A percentile compares a stretch with the other conserved stretches of the same genome.
phyloP scores from a whole-genome alignment of 2,797 vertebrate species.

The Loris lydekkerianus region DNA sequence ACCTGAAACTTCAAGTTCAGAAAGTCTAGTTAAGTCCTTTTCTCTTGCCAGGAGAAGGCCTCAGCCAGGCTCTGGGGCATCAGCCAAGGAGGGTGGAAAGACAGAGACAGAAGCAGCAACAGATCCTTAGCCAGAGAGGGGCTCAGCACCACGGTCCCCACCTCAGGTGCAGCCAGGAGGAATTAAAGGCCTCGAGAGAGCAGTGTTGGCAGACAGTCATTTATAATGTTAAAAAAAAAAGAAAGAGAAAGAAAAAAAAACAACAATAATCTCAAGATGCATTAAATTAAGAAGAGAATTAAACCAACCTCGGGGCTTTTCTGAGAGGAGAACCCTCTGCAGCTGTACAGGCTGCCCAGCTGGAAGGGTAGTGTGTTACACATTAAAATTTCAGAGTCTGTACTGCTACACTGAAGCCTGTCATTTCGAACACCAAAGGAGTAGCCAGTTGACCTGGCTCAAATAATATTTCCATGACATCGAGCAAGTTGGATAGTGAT shows the following conservation, averaged over 20 bases:
- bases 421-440: neutral
- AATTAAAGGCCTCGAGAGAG: slow-evolving; percentile 62
- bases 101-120: slow-evolving; percentile 63
- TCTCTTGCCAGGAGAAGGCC: slow-evolving; percentile 87
- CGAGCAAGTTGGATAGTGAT: neutral
- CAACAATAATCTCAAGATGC: neutral
- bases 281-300: neutral
- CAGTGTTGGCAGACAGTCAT: slow-evolving; percentile 72
- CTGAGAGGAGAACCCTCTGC: neutral
- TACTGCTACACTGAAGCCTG: neutral
- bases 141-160: slow-evolving; percentile 63
- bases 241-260: too few relatives aligned
- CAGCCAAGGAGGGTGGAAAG: slow-evolving; percentile 44
- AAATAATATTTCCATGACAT: neutral
- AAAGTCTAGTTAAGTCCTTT: slow-evolving; percentile 89
- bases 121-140: slow-evolving; percentile 51
- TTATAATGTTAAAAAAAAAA: too few relatives aligned
- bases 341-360: too few relatives aligned
- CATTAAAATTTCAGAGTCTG: neutral
- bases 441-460: neutral
- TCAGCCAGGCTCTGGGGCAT: slow-evolving; percentile 86
- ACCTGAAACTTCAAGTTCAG: slow-evolving; percentile 89
- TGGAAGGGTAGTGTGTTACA: neutral
- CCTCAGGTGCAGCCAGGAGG: slow-evolving; percentile 17
- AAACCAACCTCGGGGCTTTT: neutral